Evolutionary conservation across 2,888 invertebrate genomes (phyloP).

Genomic region (Caenorhabditis doughertyi): DNA sequence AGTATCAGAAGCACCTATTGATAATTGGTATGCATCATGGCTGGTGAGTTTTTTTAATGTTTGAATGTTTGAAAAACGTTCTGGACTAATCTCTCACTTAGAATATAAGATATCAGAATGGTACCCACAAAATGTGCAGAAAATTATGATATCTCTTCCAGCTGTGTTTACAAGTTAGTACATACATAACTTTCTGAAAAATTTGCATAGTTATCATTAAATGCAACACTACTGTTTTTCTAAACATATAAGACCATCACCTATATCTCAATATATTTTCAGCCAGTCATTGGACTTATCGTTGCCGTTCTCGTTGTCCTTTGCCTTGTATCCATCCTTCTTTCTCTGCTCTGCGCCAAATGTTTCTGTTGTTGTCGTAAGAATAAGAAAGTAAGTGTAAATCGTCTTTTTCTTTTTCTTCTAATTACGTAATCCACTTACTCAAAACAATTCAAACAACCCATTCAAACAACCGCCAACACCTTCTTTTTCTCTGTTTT

Average conservation of each 20-base stretch:
- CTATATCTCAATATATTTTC: too few species aligned
- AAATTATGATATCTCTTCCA: too few species aligned
- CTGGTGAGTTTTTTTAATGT: constrained; percentile 69
- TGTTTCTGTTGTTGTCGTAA: constrained; percentile 73
- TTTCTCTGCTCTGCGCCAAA: constrained; percentile 75
- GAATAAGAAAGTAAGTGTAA: constrained; percentile 69
- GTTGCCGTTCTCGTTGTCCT: constrained; percentile 79
- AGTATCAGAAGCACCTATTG: constrained; percentile 73
- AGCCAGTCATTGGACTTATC: constrained; percentile 80
- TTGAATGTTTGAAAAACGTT: too few species aligned
- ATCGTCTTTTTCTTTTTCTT: too few species aligned
- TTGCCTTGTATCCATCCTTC: constrained; percentile 75
- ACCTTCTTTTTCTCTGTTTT: constrained; percentile 15
- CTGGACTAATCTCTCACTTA: too few species aligned
- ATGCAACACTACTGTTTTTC: not conserved
- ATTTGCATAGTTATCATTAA: too few species aligned
- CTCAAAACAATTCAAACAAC: too few species aligned
- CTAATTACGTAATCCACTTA: constrained; percentile 15
- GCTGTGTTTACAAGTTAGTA: too few species aligned
- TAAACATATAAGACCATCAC: too few species aligned
- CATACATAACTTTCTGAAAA: too few species aligned
- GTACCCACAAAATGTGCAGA: too few species aligned
- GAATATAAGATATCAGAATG: too few species aligned
- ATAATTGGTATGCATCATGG: constrained; percentile 74
- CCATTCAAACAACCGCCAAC: not conserved